These are phyloP conservation scores for Epiblema foenella DNA, from an alignment of 2,888 invertebrate genomes.

Conservation along the genomic window DNA sequence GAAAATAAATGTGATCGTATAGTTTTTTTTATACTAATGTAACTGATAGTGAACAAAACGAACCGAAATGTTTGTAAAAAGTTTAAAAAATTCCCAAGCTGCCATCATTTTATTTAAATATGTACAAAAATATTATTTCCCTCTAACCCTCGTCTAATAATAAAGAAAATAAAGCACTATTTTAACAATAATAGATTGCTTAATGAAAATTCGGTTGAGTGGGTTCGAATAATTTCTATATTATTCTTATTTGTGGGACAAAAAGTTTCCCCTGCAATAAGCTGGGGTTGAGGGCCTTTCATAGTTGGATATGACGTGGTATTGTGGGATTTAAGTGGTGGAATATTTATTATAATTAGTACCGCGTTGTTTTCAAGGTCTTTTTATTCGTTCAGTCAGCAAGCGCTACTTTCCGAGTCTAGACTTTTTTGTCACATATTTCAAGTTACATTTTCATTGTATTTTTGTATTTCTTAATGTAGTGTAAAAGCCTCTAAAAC, in stretches of 20 bases:
- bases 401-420: no score
- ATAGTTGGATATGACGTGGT: background rate
- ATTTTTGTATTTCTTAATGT: no score
- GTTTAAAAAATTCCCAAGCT: background rate
- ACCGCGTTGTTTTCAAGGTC: background rate
- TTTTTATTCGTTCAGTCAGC: background rate
- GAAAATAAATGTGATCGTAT: no score
- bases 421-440: no score
- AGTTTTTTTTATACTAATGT: no score
- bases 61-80: background rate
- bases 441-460: no score
- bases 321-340: background rate
- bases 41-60: no score
- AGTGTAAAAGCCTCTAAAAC: no score
- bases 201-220: slow-evolving; percentile 55
- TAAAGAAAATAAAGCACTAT: slow-evolving; percentile 43
- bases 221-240: slow-evolving; percentile 51
- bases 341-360: slow-evolving; percentile 2
- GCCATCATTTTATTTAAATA: background rate
- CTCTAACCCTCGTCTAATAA: slow-evolving; percentile 12
- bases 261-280: background rate
- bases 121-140: slow-evolving; percentile 7
- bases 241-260: slow-evolving; percentile 30
- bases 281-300: background rate
- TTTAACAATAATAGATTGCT: slow-evolving; percentile 51